These are phyloP conservation scores for Amphiprion clarkii DNA, from an alignment of 2,797 vertebrate species.

Conservation along the genomic window DNA sequence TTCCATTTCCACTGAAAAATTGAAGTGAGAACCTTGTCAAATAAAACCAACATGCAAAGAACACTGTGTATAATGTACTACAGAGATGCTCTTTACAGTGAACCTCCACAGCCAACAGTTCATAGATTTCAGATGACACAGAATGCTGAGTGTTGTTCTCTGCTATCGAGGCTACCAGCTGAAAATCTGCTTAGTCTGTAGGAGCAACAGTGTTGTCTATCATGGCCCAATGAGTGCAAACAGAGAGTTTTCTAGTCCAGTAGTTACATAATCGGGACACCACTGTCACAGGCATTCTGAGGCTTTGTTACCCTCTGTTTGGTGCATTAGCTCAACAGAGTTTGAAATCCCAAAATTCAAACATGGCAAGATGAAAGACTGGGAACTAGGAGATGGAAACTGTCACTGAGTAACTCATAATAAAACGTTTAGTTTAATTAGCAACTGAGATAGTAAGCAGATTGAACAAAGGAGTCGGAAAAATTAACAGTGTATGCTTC, in stretches of 20 bases:
- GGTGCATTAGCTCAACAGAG: slow-evolving; percentile 20
- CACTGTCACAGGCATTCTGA: slow-evolving; percentile 32
- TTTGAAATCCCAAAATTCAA: slow-evolving; percentile 17
- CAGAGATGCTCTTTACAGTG: no score
- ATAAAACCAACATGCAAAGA: background rate
- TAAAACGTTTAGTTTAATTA: no score
- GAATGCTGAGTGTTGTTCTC: slow-evolving; percentile 1
- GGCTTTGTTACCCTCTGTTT: slow-evolving; percentile 45
- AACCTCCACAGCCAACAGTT: background rate
- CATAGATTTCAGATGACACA: slow-evolving; percentile 11
- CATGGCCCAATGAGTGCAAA: slow-evolving; percentile 60
- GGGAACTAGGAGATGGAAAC: no score
- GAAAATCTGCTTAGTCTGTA: slow-evolving; percentile 35
- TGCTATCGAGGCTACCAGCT: slow-evolving; percentile 8
- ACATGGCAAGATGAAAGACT: no score
- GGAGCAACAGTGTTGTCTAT: slow-evolving; percentile 37
- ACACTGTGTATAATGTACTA: no score
- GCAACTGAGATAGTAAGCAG: no score
- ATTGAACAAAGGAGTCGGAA: no score
- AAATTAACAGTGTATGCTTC: no score
- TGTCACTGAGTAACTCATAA: no score
- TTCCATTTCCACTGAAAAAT: no score
- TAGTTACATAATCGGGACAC: slow-evolving; percentile 53
- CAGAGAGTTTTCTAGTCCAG: slow-evolving; percentile 49
- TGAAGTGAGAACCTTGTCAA: background rate